Percentiles rank a stretch among this genome's conserved stretches.
phyloP scores from a whole-genome alignment of 1,140 invertebrate genomes.

The Doryteuthis pealeii region DNA sequence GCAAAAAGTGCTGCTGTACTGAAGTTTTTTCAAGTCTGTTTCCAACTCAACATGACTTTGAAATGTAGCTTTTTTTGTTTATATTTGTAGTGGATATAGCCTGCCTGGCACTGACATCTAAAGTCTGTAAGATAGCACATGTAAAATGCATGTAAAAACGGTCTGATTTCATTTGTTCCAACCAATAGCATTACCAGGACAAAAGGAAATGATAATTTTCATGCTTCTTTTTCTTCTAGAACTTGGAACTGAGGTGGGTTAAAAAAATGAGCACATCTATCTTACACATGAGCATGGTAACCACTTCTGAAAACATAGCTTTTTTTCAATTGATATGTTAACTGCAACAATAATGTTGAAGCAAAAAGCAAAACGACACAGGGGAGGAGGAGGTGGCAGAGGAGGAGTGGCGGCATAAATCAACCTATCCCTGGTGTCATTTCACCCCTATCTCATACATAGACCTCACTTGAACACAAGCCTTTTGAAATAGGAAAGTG shows the following conservation, averaged over 20 bases:
- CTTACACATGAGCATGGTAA: conserved; percentile 1
- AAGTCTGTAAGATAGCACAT: conserved; percentile 4
- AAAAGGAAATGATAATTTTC: not conserved
- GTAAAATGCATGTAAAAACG: not conserved
- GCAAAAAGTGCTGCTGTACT: not conserved
- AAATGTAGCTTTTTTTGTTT: not conserved
- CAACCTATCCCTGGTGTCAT: not conserved
- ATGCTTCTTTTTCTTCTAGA: not conserved
- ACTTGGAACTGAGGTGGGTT: conserved; percentile 7
- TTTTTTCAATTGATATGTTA: not conserved
- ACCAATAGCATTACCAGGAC: not conserved
- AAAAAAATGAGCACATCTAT: conserved; percentile 6
- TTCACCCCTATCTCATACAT: not conserved
- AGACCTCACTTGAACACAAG: conserved; percentile 6
- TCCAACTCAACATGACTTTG: not conserved
- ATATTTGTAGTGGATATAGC: not conserved
- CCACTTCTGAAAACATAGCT: not conserved
- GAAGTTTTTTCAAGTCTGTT: not conserved
- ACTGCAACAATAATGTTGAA: conserved; percentile 2
- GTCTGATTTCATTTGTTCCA: not conserved
- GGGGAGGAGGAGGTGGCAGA: not conserved
- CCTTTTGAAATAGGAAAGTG: conserved; percentile 16
- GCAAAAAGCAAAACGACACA: not conserved
- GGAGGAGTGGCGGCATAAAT: not conserved
- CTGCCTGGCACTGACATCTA: not conserved